Evolutionary conservation across 2,888 invertebrate species (phyloP), one percentile per base, ranked within the genome.

Genomic region (Polylopha cassiicola): DNA sequence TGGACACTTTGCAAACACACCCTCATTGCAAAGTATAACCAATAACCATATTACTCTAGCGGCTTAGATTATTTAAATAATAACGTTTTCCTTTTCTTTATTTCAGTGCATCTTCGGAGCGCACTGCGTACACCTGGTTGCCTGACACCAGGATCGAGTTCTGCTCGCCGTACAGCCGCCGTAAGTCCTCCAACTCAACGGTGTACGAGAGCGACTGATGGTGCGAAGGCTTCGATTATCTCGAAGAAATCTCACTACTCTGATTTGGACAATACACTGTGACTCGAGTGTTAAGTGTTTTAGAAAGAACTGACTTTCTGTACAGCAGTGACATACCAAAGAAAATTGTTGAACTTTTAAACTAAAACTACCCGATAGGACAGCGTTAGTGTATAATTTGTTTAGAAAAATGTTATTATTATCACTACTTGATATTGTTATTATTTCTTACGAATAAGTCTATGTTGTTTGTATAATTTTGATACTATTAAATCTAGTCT

Each of bases 101-200:
- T 85, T 77, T 26, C 79, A 86, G 86, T 74, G 82, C 85, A 50
- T 77, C 86, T 47, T 71, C 81, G 61, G 86, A 86, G 57, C 79
- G 85, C 73, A 65, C 86, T 86, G 86, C 86, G 86, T 86, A 85
- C 63, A 70, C 81, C 69, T 86, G 86, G 86, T 65, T 86, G 20
- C 84, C 85, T n/a, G 82, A 81, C 44, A 77, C 79, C 65, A 80
- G 81, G 61, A 69, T 82, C 34, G 86, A 86, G 58, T 82, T 84
- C 64, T 63, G 73, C 47, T 79, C 81, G 1, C 80, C 80, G 2
- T 79, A 76, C 68, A 74, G 70, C 39, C 75, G 79, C 8, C 73
- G 84, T 5, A 72, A 70, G 57, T 84, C 85, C 52, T 82, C 85
- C 41, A 81, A 77, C 56, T 86, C 85, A 1, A 85, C 84, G 0